Evolutionary conservation across 2,113 vertebrate genomes (phyloP), one percentile per base, ranked within the genome.

Genomic region (Amblyopsis rosae): DNA sequence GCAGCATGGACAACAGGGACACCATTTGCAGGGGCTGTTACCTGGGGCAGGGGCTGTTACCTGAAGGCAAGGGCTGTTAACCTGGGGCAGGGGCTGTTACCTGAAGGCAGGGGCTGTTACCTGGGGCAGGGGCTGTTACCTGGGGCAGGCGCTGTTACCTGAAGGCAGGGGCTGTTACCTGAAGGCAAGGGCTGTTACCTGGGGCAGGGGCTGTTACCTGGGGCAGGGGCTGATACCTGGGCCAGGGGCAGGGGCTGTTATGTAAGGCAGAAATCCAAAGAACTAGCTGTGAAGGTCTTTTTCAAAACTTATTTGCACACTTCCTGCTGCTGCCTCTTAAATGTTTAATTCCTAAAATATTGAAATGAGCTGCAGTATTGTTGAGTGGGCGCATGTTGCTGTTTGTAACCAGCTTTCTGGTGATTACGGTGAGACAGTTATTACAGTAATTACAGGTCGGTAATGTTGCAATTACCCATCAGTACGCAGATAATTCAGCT

Each of bases 21-120:
- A 19, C 17, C 41, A 33, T 41, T n/a, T 26, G 56, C 17, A 19
- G 19, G 19, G 19, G n/a, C n/a, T 58, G 58, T 55, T 64, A 79
- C 72, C 71, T 69, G 79, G 67, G 16, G 49, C 50, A 60, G 69
- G 69, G 80, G 47, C 73, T 73, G 49, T 71, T 35, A 35, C 59
- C 75, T 64, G 63, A 73, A 72, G n/a, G n/a, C n/a, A n/a, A n/a
- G n/a, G n/a, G n/a, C n/a, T n/a, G n/a, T 55, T 64, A 79, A n/a
- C 72, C 71, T 69, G 79, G 67, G 16, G 49, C 50, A 60, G 69
- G 69, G 80, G 47, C 73, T 73, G 49, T 71, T 35, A 35, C 59
- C 75, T 64, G 63, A 73, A 72, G n/a, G n/a, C n/a, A n/a, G n/a
- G n/a, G 19, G 19, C 19, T 19, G 19, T 19, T 19, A 19, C 19